A percentile compares a stretch with the other conserved stretches of the same genome.
These are phyloP conservation scores for Gambusia affinis DNA, from an alignment of 2,113 vertebrate species.

Conservation along the genomic window DNA sequence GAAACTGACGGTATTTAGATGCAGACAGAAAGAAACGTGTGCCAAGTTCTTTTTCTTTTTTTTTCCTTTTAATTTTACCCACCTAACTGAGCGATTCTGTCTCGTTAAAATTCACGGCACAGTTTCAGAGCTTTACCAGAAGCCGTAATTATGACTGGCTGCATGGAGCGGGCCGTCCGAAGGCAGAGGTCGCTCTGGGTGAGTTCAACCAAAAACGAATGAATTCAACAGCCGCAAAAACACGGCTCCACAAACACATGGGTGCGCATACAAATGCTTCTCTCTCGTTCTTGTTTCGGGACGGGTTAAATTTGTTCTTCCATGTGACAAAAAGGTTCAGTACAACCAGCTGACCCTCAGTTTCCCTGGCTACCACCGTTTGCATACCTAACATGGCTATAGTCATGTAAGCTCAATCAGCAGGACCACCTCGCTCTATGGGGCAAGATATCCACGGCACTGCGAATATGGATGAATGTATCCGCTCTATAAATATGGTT, in stretches of 20 bases:
- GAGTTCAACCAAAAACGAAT: conserved; percentile 36
- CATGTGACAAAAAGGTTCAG: conserved; percentile 19
- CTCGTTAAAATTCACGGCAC: background rate
- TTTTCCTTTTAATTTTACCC: too few relatives aligned
- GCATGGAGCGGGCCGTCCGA: conserved; percentile 12
- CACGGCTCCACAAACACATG: too few relatives aligned
- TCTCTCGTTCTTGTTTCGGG: conserved; percentile 33
- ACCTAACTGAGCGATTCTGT: too few relatives aligned
- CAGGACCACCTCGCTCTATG: conserved; percentile 38
- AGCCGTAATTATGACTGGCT: background rate
- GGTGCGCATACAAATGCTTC: conserved; percentile 59
- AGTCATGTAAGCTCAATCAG: background rate
- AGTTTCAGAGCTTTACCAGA: background rate
- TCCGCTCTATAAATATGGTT: conserved; percentile 62
- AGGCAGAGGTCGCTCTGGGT: conserved; percentile 53
- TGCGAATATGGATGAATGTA: too few relatives aligned
- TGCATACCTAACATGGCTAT: conserved; percentile 44
- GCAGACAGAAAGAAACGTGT: too few relatives aligned
- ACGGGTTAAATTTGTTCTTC: conserved; percentile 19
- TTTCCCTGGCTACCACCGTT: conserved; percentile 59
- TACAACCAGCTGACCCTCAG: background rate
- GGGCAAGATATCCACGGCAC: background rate
- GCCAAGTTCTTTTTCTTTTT: too few relatives aligned
- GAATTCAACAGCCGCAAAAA: conserved; percentile 30
- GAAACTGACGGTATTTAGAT: too few relatives aligned